A percentile compares a stretch with the other conserved stretches of the same genome.
These are phyloP conservation scores for Orthonevra nobilis DNA, from an alignment of 2,888 invertebrate genomes.

Conservation along the genomic window DNA sequence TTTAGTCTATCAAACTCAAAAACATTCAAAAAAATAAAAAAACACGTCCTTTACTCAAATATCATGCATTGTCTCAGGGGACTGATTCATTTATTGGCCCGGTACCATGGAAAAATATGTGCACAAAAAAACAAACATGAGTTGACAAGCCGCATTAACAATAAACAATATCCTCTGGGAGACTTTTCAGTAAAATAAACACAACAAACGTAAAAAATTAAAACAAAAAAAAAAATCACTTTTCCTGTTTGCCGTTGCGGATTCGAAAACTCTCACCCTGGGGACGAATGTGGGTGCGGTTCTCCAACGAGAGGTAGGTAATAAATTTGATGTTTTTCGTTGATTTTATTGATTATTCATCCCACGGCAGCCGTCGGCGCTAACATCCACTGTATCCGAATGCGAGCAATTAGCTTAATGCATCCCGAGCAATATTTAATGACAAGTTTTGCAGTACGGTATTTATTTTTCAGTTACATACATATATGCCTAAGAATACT, in stretches of 20 bases:
- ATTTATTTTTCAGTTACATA: not conserved
- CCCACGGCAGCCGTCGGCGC: not conserved
- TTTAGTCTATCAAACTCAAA: no score
- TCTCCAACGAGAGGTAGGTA: constrained; percentile 1
- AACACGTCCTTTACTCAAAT: no score
- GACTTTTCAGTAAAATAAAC: constrained; percentile 13
- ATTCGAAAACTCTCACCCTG: not conserved
- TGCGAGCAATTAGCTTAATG: constrained; percentile 47
- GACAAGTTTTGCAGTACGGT: not conserved
- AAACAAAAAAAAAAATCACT: no score
- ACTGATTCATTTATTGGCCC: no score
- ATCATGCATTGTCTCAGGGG: no score
- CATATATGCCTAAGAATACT: not conserved
- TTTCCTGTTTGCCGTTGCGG: constrained; percentile 6
- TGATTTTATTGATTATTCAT: constrained; percentile 39
- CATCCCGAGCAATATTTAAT: constrained; percentile 8
- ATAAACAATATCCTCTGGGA: constrained; percentile 24
- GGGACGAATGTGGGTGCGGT: constrained; percentile 16
- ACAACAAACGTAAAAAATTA: no score
- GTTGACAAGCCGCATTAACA: constrained; percentile 57
- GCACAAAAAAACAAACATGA: no score
- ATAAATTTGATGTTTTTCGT: constrained; percentile 23
- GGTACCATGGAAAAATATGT: no score
- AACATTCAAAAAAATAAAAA: no score
- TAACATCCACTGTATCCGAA: no score